phyloP scores from a whole-genome alignment of 2,888 invertebrate species.

The Drepanosiphum platanoidis region DNA sequence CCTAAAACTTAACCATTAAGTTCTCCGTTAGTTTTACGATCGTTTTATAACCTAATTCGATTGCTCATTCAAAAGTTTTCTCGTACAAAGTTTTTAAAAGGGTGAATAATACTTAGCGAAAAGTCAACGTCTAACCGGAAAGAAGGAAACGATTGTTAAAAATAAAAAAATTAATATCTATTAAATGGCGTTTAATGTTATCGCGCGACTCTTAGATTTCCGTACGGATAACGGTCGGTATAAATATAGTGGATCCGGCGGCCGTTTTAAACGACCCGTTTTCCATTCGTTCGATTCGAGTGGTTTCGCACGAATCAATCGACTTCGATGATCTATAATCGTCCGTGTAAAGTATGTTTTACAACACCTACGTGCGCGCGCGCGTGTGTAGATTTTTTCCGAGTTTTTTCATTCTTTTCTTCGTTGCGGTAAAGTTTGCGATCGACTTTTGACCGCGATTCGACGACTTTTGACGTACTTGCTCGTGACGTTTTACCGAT shows the following conservation, averaged over 20 bases:
- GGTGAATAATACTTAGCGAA: conserved; percentile 38
- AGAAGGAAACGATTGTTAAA: conserved; percentile 6
- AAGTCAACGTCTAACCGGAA: conserved; percentile 26
- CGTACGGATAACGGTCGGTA: background rate
- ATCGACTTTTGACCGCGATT: too few species aligned
- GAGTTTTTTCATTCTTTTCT: too few species aligned
- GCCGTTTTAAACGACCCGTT: too few species aligned
- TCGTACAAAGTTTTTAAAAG: conserved; percentile 49
- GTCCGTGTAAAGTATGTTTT: too few species aligned
- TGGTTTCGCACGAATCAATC: too few species aligned
- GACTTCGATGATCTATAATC: too few species aligned
- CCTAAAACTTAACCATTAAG: conserved; percentile 10
- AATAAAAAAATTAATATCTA: conserved; percentile 7
- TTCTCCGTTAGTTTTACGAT: conserved; percentile 23
- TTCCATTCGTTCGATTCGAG: too few species aligned
- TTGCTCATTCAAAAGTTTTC: conserved; percentile 47
- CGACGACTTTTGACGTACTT: too few species aligned
- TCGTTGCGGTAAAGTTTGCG: too few species aligned
- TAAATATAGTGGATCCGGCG: background rate
- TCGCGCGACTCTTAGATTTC: background rate
- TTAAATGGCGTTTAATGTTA: conserved; percentile 24
- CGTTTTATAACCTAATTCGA: conserved; percentile 53
- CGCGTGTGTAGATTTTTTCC: too few species aligned
- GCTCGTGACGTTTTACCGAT: too few species aligned
- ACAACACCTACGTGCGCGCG: too few species aligned